These are phyloP conservation scores for Leptodactylus fallax DNA, from an alignment of 2,797 vertebrate species.

Conservation along the genomic window DNA sequence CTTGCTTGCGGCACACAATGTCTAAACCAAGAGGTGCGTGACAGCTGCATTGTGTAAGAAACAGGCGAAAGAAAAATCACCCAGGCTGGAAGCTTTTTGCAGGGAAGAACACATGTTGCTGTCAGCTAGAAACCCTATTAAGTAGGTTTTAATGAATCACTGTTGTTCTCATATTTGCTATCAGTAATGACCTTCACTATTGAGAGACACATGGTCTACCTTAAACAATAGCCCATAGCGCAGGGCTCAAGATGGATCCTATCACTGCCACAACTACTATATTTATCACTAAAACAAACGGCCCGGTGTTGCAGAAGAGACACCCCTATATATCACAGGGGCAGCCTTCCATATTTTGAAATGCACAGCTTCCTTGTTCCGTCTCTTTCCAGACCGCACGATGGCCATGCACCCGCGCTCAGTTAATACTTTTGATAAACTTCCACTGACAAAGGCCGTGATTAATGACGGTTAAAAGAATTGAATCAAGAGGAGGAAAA, in stretches of 20 bases:
- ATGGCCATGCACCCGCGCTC: conserved; percentile 79
- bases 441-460: conserved; percentile 86
- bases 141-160: conserved; percentile 82
- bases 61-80: conserved; percentile 42
- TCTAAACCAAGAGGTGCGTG: conserved; percentile 2
- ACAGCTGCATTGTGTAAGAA: conserved; percentile 31
- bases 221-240: conserved; percentile 77
- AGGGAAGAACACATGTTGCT: conserved; percentile 70
- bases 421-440: conserved; percentile 91
- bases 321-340: conserved; percentile 87
- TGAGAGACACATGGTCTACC: conserved; percentile 81
- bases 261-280: conserved; percentile 78
- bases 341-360: conserved; percentile 82
- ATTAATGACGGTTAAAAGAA: conserved; percentile 94
- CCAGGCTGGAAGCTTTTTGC: conserved; percentile 66
- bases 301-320: conserved; percentile 80
- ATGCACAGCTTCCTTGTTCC: conserved; percentile 73
- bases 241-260: conserved; percentile 84
- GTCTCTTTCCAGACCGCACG: conserved; percentile 60
- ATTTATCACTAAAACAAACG: conserved; percentile 95
- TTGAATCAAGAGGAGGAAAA: conserved; percentile 91
- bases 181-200: conserved; percentile 89
- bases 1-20: neutral
- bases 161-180: conserved; percentile 82
- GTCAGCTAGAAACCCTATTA: conserved; percentile 78